Evolutionary conservation across 2,113 vertebrate genomes (phyloP), one percentile per base, ranked within the genome.

Genomic region (Tringa solitaria): DNA sequence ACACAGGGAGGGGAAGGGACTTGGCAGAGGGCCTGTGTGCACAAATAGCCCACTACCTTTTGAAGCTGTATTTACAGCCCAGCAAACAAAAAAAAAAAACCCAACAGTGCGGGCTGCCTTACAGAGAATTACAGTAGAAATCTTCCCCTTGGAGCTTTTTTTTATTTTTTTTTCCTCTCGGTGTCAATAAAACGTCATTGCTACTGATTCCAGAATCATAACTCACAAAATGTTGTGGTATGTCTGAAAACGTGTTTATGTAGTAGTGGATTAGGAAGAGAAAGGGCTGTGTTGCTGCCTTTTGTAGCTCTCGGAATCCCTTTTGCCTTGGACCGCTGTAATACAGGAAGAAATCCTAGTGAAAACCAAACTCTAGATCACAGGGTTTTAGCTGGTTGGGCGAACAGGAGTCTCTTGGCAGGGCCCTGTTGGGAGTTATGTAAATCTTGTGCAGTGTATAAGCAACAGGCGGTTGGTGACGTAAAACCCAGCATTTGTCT

Each of bases 41-140:
- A 96, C 95, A 97, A 97, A 97, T 98, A 98, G 88, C 94, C 96
- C 94, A 89, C 97, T 96, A 87, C 91, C 77, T 94, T 95, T 79
- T 79, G 94, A 94, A 94, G 90, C n/a, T 46, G 14, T 91, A 56
- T 95, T 97, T 97, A 84, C 81, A 95, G 86, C 87, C 86, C 89
- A 84, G 96, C 94, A 93, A 97, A 96, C 93, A 96, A 94, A 79
- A 79, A 87, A 79, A 86, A 48, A 79, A 87, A 79, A 86, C 21
- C 45, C 53, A 54, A 16, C 89, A 74, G 46, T 43, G 17, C 50
- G 89, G 70, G 54, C 93, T 93, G 77, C 91, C 81, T 96, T 21
- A 32, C 70, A 23, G 30, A 85, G 41, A 94, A 45, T 19, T 78
- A 59, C 53, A 64, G 65, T 9, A 67, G 32, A 94, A 94, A 83